phyloP scores from a whole-genome alignment of 2,888 invertebrate species.

The Himalopsyche tibetana region DNA sequence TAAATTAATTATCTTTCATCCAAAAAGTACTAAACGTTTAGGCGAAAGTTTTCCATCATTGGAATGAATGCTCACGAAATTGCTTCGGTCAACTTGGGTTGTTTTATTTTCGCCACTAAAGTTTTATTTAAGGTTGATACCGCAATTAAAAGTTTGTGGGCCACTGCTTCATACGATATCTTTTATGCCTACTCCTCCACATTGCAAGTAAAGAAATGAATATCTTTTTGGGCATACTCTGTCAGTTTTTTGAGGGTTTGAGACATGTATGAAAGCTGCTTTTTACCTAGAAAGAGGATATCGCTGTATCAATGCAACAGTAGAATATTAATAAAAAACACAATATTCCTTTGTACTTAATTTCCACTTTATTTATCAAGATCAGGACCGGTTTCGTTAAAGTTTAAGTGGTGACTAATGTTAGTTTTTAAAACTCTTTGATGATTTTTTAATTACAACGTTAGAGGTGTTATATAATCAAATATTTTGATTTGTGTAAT shows the following conservation, averaged over 20 bases:
- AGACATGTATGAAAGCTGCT: too few species aligned
- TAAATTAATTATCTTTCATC: neutral
- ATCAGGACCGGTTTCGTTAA: too few species aligned
- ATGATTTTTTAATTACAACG: too few species aligned
- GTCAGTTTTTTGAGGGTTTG: neutral
- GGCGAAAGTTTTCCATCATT: neutral
- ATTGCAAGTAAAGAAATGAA: conserved; percentile 41
- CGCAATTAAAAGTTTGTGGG: conserved; percentile 17
- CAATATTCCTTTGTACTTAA: too few species aligned
- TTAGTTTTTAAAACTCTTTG: too few species aligned
- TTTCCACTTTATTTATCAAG: too few species aligned
- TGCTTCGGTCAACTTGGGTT: conserved; percentile 18
- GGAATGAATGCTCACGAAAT: neutral
- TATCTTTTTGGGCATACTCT: neutral
- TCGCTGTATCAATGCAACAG: too few species aligned
- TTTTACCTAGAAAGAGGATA: too few species aligned
- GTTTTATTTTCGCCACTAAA: conserved; percentile 12
- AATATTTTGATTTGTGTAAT: too few species aligned
- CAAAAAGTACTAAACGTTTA: neutral
- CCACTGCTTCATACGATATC: conserved; percentile 15
- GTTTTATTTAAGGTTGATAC: conserved; percentile 28
- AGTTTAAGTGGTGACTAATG: too few species aligned
- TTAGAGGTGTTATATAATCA: too few species aligned
- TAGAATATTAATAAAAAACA: too few species aligned
- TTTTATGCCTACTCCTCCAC: conserved; percentile 8